These are phyloP conservation scores for Rhineura floridana DNA, from an alignment of 2,113 vertebrate species.

Conservation along the genomic window DNA sequence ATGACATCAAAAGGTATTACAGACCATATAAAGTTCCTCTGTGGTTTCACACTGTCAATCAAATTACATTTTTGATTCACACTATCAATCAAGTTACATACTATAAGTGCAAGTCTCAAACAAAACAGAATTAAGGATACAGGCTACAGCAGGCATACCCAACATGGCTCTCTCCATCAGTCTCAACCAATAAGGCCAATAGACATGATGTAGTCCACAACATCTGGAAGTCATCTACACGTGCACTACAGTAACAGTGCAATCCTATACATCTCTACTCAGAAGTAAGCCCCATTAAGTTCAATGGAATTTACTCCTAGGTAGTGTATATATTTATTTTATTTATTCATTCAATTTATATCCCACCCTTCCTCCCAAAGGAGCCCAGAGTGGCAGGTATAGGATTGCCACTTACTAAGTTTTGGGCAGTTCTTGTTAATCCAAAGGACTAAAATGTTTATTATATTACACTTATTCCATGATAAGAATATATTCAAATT, in stretches of 20 bases:
- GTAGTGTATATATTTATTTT: no score
- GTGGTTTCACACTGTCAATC: not conserved
- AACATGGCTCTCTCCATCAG: no score
- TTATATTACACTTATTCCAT: not conserved
- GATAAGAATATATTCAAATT: not conserved
- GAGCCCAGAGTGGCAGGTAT: no score
- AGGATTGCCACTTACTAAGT: not conserved
- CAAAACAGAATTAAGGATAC: not conserved
- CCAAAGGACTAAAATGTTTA: not conserved
- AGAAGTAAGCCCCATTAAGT: no score
- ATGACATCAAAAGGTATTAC: not conserved
- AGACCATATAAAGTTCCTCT: not conserved
- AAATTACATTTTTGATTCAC: not conserved
- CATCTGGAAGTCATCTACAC: no score
- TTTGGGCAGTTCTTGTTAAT: not conserved
- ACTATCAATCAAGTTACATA: not conserved
- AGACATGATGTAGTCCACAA: no score
- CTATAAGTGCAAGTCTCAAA: not conserved
- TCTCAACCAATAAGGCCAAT: no score
- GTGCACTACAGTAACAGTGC: no score
- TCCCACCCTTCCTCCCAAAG: no score
- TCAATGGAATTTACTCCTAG: no score
- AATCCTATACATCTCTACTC: no score
- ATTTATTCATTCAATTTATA: no score
- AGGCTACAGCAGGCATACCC: not conserved